Percentiles rank a stretch among this genome's conserved stretches.
These are phyloP conservation scores for Tinea pellionella DNA, from an alignment of 2,888 invertebrate species.

Conservation along the genomic window DNA sequence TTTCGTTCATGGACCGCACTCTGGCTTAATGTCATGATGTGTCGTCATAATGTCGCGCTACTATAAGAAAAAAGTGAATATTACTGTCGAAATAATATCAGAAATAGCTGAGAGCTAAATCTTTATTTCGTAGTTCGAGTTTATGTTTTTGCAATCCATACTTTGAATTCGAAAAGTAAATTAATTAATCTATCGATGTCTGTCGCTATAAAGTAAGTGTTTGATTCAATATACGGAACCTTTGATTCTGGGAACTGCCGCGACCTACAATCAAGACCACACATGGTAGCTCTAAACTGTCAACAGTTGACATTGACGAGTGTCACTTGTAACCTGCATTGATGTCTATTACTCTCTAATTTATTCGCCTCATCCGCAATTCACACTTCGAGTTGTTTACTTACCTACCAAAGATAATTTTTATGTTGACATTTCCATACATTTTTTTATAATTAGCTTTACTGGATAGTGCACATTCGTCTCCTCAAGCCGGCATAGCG, in stretches of 20 bases:
- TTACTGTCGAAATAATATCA: no score
- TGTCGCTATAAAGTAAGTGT: neutral
- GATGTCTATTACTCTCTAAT: slow-evolving; percentile 6
- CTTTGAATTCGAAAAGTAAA: neutral
- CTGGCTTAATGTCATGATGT: no score
- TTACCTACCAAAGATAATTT: neutral
- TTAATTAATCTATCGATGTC: neutral
- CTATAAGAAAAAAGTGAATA: no score
- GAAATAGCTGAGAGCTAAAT: no score
- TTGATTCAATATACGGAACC: neutral
- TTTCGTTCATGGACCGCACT: no score
- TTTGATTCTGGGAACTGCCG: neutral
- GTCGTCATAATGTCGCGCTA: no score
- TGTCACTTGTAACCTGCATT: slow-evolving; percentile 1
- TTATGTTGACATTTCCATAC: neutral
- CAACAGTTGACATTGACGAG: slow-evolving; percentile 10
- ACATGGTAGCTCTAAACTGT: slow-evolving; percentile 9
- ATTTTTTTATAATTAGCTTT: neutral
- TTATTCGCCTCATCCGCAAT: slow-evolving; percentile 5
- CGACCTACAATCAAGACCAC: slow-evolving; percentile 9
- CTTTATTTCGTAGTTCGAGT: no score
- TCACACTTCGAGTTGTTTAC: neutral
- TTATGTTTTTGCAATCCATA: neutral
- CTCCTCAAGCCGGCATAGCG: no score
- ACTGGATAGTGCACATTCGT: no score